These are phyloP conservation scores for Pteruthius melanotis DNA, from an alignment of 2,113 vertebrate species.

Conservation along the genomic window DNA sequence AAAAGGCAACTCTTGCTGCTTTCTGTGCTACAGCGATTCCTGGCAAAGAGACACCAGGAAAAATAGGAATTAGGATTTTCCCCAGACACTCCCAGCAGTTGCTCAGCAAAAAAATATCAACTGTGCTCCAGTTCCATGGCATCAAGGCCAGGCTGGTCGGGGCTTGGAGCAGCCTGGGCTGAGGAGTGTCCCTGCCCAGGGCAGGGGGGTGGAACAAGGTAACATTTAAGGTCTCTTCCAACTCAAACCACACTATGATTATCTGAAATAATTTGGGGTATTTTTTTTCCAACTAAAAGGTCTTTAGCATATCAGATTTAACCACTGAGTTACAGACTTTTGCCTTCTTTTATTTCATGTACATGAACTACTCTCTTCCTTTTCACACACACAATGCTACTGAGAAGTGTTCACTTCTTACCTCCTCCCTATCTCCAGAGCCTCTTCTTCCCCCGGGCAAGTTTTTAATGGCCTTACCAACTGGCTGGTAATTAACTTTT, in stretches of 20 bases:
- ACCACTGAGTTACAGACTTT: background rate
- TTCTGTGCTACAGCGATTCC: fast-evolving
- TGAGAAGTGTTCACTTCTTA: background rate
- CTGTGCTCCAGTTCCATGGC: fast-evolving
- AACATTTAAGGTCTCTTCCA: background rate
- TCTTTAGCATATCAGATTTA: background rate
- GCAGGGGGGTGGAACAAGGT: fast-evolving
- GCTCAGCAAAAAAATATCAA: background rate
- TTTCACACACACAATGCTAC: background rate
- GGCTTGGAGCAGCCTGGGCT: background rate
- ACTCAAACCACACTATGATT: background rate
- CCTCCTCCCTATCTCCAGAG: background rate
- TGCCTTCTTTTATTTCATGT: background rate
- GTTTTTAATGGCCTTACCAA: background rate
- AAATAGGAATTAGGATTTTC: background rate
- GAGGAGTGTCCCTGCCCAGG: background rate
- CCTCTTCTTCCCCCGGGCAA: background rate
- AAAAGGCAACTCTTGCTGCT: background rate
- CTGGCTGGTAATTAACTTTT: constrained; percentile 23
- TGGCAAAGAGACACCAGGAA: no score
- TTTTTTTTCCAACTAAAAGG: background rate
- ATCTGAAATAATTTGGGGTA: background rate
- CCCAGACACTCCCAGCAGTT: background rate
- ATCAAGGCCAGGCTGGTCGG: background rate
- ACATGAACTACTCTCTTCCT: background rate